Conservation (phyloP, 2,888 invertebrate genomes). For the Drosophila fulvimacula region DNA sequence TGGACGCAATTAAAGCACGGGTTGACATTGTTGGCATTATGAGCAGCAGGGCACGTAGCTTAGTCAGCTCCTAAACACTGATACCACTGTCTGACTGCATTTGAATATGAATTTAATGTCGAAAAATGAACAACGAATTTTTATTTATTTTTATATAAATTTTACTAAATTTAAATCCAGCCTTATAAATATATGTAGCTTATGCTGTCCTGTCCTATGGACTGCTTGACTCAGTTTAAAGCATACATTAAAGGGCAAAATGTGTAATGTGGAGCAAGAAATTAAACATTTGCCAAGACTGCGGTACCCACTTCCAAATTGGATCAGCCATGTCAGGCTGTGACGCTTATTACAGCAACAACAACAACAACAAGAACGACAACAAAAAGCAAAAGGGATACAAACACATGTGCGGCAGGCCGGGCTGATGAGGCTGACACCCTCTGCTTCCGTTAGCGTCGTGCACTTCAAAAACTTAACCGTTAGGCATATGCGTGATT, state of each 20-base stretch:
- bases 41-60: conserved; percentile 16
- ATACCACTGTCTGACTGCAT: background rate
- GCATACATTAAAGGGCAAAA: conserved; percentile 54
- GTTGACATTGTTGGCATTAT: conserved; percentile 29
- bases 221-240: conserved; percentile 36
- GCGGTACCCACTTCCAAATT: conserved; percentile 14
- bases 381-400: conserved; percentile 19
- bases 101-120: background rate
- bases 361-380: conserved; percentile 11
- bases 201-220: conserved; percentile 18
- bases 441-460: conserved; percentile 52
- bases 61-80: background rate
- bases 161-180: too few species aligned
- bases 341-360: conserved; percentile 63
- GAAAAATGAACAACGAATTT: too few species aligned
- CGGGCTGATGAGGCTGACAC: conserved; percentile 65
- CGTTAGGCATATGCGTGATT: conserved; percentile 79
- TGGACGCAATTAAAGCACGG: conserved; percentile 42
- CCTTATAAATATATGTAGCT: conserved; percentile 49
- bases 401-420: conserved; percentile 18
- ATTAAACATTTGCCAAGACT: conserved; percentile 48
- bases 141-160: too few species aligned
- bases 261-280: conserved; percentile 58
- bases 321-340: conserved; percentile 41
- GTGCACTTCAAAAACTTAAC: conserved; percentile 78